Evolutionary conservation across 1,140 invertebrate genomes (phyloP).

Genomic region (Lordiphosa mommai): DNA sequence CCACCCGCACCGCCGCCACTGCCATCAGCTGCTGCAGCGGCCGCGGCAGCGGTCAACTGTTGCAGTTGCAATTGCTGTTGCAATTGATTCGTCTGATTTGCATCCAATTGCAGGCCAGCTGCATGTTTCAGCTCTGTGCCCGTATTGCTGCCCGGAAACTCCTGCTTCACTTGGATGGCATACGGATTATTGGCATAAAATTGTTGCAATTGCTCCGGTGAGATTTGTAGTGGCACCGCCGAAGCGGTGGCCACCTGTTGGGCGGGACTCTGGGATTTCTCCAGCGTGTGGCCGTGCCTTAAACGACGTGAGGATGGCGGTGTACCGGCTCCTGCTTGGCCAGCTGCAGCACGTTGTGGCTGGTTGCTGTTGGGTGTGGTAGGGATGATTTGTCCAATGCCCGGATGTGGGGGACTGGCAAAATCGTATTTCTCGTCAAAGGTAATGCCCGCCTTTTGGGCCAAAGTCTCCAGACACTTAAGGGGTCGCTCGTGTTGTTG

Average conservation of each 20-base stretch:
- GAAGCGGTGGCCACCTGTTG: slow-evolving; percentile 74
- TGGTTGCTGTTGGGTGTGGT: slow-evolving; percentile 26
- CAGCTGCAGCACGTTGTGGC: too few species aligned
- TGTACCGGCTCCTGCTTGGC: slow-evolving; percentile 5
- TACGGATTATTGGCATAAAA: slow-evolving; percentile 69
- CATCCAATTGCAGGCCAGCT: slow-evolving; percentile 68
- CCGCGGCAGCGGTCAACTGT: slow-evolving; percentile 59
- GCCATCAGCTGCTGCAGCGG: slow-evolving; percentile 44
- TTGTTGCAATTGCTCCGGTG: slow-evolving; percentile 77
- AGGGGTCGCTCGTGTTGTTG: slow-evolving; percentile 80
- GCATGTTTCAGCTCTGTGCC: slow-evolving; percentile 77
- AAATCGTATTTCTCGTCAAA: slow-evolving; percentile 86
- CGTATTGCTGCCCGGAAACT: slow-evolving; percentile 51
- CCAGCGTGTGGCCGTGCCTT: slow-evolving; percentile 48
- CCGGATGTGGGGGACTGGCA: slow-evolving; percentile 80
- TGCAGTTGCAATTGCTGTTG: slow-evolving; percentile 80
- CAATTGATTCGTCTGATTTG: slow-evolving; percentile 42
- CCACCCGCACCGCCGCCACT: slow-evolving; percentile 74
- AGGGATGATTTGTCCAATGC: slow-evolving; percentile 56
- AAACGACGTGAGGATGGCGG: slow-evolving; percentile 12
- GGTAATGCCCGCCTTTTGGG: slow-evolving; percentile 84
- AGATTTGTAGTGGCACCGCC: slow-evolving; percentile 73
- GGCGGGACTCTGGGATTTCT: slow-evolving; percentile 79
- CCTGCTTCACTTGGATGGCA: slow-evolving; percentile 81
- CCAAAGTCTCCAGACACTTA: slow-evolving; percentile 85